These are phyloP conservation scores for Meiosimyza decipiens DNA, from an alignment of 2,888 invertebrate genomes.

Conservation along the genomic window DNA sequence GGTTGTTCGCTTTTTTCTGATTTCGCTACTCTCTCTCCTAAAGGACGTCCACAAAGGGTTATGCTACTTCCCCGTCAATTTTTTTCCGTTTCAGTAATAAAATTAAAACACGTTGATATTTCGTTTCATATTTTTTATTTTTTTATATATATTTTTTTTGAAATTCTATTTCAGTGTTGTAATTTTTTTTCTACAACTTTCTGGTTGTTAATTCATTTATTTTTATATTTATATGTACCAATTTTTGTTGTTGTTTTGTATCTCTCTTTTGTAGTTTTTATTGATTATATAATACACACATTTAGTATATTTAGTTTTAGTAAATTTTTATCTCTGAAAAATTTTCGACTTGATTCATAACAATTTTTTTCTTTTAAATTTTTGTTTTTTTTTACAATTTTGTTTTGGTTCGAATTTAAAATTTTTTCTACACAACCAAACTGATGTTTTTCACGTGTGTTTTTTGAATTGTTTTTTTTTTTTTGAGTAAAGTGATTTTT, in stretches of 20 bases:
- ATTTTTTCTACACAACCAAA: neutral
- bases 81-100: neutral
- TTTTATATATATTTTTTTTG: constrained; percentile 24
- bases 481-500: neutral
- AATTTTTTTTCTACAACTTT: constrained; percentile 33
- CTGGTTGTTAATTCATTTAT: constrained; percentile 37
- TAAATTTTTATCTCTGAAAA: too few species aligned
- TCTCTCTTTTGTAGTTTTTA: neutral
- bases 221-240: constrained; percentile 3
- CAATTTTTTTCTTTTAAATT: neutral
- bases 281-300: neutral
- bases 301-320: constrained; percentile 1
- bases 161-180: constrained; percentile 12
- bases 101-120: constrained; percentile 15
- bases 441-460: neutral
- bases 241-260: neutral
- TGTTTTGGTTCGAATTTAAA: constrained; percentile 17
- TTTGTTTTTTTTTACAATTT: constrained; percentile 2
- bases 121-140: constrained; percentile 12
- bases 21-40: too few species aligned
- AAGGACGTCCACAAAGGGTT: too few species aligned
- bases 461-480: neutral
- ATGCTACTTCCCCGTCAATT: neutral
- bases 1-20: too few species aligned
- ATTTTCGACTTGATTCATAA: neutral